Evolutionary conservation across 2,888 invertebrate genomes (phyloP), one percentile per base, ranked within the genome.

Genomic region (Tetragonula carbonaria): DNA sequence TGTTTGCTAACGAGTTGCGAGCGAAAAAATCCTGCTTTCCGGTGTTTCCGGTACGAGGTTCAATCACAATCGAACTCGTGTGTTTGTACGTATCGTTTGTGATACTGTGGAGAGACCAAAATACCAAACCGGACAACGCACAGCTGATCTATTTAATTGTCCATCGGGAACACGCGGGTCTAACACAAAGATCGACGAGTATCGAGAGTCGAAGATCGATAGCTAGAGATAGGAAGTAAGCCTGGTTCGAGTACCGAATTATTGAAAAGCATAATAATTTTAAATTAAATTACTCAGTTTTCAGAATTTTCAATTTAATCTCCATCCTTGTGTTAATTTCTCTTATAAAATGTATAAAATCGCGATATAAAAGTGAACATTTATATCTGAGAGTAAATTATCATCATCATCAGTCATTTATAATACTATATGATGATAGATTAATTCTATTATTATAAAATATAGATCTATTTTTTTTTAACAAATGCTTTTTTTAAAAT

Each of bases 101-200:
- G 28, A 63, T 65, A 55, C 18, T 57, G n/a, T 59, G 57, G 68
- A 76, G 33, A 74, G 70, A 75, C 71, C 70, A 72, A 72, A 78
- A 80, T 81, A 79, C 75, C 74, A 62, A 38, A n/a, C 73, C 74
- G 84, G 63, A 76, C 82, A 74, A 74, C 82, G 74, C 80, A 51
- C 59, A 78, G 82, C 65, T 72, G 75, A 77, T 78, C 74, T 80
- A 80, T 87, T 88, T 84, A 87, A 88, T 88, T 83, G 87, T 85
- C 79, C 74, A 70, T 80, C 74, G 74, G 72, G 63, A 71, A 66
- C 74, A 50, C 45, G 67, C 71, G 16, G 28, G 55, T 73, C 63
- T 74, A 78, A 78, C 79, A 65, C 74, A 67, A 80, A 80, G 87
- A 86, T 88, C 85, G 77, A 73, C 72, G 83, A 38, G 38, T 8